Percentiles rank a stretch among this genome's conserved stretches.
Conservation (phyloP, 2,113 vertebrate species). For the Spea bombifrons region DNA sequence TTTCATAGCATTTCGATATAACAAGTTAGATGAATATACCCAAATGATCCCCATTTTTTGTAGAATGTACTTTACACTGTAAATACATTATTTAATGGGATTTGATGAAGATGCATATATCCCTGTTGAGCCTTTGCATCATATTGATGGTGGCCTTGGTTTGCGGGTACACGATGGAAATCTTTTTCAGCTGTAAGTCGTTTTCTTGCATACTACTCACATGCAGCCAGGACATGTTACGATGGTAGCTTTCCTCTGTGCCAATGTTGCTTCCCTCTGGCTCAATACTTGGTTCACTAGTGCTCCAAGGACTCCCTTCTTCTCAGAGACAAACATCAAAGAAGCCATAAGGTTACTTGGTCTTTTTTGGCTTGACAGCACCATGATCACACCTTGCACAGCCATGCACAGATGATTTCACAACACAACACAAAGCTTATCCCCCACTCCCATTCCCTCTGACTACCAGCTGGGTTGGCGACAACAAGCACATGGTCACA, state of each 20-base stretch:
- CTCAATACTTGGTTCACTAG: conserved; percentile 96
- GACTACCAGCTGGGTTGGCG: conserved; percentile 53
- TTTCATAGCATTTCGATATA: no score
- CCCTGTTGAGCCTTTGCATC: no score
- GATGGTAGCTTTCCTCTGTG: conserved; percentile 90
- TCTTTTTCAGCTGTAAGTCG: background rate
- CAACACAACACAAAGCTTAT: conserved; percentile 51
- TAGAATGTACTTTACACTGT: no score
- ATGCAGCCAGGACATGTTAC: conserved; percentile 97
- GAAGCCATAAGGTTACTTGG: conserved; percentile 47
- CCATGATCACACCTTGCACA: conserved; percentile 64
- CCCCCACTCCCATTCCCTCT: conserved; percentile 48
- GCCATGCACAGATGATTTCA: conserved; percentile 55
- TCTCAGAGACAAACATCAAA: conserved; percentile 71
- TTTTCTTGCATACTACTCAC: conserved; percentile 67
- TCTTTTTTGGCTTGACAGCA: background rate
- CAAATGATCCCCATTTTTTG: no score
- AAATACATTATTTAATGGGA: no score
- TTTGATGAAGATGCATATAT: no score
- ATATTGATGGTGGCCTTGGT: no score
- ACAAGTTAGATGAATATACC: no score
- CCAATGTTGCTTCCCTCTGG: conserved; percentile 86
- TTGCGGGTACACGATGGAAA: no score
- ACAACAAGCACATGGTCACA: conserved; percentile 57
- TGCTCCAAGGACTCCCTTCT: conserved; percentile 95